Conservation (phyloP, 2,797 vertebrate genomes). For the Myoxocephalus aenaeus region DNA sequence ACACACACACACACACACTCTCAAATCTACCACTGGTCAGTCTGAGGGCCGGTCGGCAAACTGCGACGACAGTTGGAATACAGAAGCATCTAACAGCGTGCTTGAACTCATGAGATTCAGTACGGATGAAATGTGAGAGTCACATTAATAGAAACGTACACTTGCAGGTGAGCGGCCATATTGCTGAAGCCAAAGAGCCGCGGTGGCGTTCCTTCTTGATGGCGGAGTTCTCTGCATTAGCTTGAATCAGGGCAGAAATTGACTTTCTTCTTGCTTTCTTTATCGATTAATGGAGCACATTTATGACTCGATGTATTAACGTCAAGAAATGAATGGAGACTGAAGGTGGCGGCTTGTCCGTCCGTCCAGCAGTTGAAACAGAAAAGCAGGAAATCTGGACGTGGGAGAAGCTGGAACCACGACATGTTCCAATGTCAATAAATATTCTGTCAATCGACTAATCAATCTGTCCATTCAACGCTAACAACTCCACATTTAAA, state of each 20-base stretch:
- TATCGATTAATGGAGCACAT: neutral
- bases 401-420: neutral
- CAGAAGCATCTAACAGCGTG: neutral
- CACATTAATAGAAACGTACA: neutral
- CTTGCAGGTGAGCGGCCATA: neutral
- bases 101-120: constrained; percentile 4
- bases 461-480: neutral
- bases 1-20: too few relatives aligned
- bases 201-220: neutral
- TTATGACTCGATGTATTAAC: neutral
- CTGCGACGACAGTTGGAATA: neutral
- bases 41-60: constrained; percentile 21
- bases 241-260: neutral
- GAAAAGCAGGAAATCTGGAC: neutral
- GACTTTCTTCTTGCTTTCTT: neutral
- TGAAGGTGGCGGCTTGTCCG: neutral
- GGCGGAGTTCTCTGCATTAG: neutral
- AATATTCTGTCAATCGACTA: neutral
- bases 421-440: neutral
- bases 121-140: neutral
- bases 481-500: neutral
- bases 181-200: neutral
- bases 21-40: constrained; percentile 18
- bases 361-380: neutral
- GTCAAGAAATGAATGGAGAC: neutral